These are phyloP conservation scores for Orchesella flavescens DNA, from an alignment of 2,888 invertebrate genomes.

Conservation along the genomic window DNA sequence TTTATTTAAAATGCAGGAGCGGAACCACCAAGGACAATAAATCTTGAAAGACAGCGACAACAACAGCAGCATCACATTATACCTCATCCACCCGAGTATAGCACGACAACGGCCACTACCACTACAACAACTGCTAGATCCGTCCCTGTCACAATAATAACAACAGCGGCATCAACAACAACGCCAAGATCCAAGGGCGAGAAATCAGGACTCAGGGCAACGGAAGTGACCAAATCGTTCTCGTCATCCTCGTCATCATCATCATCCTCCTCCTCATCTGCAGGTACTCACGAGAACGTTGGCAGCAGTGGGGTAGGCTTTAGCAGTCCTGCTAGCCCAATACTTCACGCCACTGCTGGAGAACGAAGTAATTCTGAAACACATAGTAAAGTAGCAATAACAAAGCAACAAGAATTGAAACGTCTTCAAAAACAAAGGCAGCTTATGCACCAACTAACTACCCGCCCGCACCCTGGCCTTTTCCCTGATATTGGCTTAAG, in stretches of 20 bases:
- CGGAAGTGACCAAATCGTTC: constrained; percentile 37
- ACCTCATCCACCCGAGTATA: constrained; percentile 41
- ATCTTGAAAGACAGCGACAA: constrained; percentile 48
- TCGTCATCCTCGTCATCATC: not conserved
- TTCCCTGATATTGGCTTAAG: constrained; percentile 48
- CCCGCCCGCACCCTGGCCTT: constrained; percentile 26
- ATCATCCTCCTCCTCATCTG: constrained; percentile 15
- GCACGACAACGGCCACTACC: constrained; percentile 27
- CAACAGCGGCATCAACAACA: constrained; percentile 16
- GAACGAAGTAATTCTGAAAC: constrained; percentile 53
- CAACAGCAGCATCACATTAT: constrained; percentile 54
- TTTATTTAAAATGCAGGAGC: constrained; percentile 60
- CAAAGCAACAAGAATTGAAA: constrained; percentile 62
- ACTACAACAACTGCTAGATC: constrained; percentile 14
- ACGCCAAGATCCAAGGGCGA: constrained; percentile 30
- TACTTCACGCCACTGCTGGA: constrained; percentile 51
- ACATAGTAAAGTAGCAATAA: constrained; percentile 59
- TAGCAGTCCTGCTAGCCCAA: constrained; percentile 43
- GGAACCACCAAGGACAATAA: constrained; percentile 64
- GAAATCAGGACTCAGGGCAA: constrained; percentile 42
- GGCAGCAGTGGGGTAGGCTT: not conserved
- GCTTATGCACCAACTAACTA: constrained; percentile 31
- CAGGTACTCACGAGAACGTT: constrained; percentile 6
- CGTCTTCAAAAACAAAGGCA: constrained; percentile 59
- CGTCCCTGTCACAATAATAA: constrained; percentile 15